Percentiles rank a stretch among this genome's conserved stretches.
phyloP scores from a whole-genome alignment of 2,888 invertebrate species.

The Exephanes ischioxanthus region DNA sequence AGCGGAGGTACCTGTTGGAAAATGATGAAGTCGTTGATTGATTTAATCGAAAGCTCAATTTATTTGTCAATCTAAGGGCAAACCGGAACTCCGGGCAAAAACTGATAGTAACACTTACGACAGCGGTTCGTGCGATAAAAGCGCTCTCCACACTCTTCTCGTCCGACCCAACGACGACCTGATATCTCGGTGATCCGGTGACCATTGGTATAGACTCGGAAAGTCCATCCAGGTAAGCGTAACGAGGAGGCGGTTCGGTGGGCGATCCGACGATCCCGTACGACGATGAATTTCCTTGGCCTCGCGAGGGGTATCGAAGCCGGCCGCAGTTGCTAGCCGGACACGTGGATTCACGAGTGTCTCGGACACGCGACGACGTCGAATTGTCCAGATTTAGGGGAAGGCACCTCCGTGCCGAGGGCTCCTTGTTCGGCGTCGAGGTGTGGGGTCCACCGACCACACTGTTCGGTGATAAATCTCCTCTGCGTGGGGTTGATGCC shows the following conservation, averaged over 20 bases:
- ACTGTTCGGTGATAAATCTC: constrained; percentile 73
- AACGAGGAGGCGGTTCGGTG: constrained; percentile 77
- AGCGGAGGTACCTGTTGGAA: constrained; percentile 81
- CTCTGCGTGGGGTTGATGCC: constrained; percentile 74
- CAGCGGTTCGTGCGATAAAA: constrained; percentile 83
- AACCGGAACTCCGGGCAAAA: not conserved
- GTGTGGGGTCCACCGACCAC: constrained; percentile 77
- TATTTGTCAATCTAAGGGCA: not conserved
- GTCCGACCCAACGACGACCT: constrained; percentile 74
- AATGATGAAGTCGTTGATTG: not conserved
- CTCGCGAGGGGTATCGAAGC: constrained; percentile 74
- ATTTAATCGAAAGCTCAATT: not conserved
- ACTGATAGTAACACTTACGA: constrained; percentile 76
- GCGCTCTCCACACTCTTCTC: constrained; percentile 81
- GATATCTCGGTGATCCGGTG: constrained; percentile 80
- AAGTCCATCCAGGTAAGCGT: constrained; percentile 77
- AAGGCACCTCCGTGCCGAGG: constrained; percentile 81
- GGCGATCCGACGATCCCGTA: constrained; percentile 60
- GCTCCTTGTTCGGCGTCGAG: constrained; percentile 83
- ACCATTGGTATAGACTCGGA: constrained; percentile 81
- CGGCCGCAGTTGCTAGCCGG: constrained; percentile 80
- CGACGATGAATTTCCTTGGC: constrained; percentile 54
- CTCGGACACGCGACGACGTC: constrained; percentile 40
- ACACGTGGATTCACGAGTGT: constrained; percentile 67
- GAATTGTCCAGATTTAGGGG: constrained; percentile 78